Base-by-base conservation (phyloP, 2,797 vertebrate species). In the Rhynchonycteris naso region DNA sequence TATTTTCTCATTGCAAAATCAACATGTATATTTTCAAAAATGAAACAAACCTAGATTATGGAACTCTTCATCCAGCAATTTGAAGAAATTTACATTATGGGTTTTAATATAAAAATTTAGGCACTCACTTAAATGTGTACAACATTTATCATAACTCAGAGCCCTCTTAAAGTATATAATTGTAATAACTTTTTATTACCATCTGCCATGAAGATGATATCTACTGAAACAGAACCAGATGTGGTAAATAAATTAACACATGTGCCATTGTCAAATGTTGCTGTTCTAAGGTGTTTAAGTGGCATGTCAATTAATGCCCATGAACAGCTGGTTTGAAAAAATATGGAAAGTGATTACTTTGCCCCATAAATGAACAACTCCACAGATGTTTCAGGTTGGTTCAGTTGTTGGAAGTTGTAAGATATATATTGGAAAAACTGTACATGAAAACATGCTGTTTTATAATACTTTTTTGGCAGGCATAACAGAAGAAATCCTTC, bases 321-420 rank as follows among this genome's bases (percentile, higher is more conserved):
- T 88, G 95, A 97, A 97, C 95, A 97, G 93, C 97, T 97, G 97
- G 82, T 95, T 96, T 93, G 93, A 93, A 97, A 96, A 83, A 97
- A 92, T 86, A 86, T 74, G 91, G n/a, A 68, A 96, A 96, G 87
- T 93, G 95, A 97, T 97, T 95, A 89, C 95, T 95, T 94, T 95
- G 86, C 35, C 76, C 86, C 80, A 76, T 91, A 97, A 96, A 96
- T 93, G 97, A 92, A 88, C 28, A 47, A 82, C 86, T 93, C 47
- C 88, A 94, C 97, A 97, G 97, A 97, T 97, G 96, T 97, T 96
- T 93, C 93, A 97, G 96, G 94, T 97, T 95, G 79, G 56, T 88
- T 97, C 83, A n/a, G 83, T 96, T 95, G 96, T 78, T 97, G 94
- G 82, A 92, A 97, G 96, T 97, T 96, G 33, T 91, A 94, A 96